phyloP scores from a whole-genome alignment of 2,888 invertebrate genomes.

The Chouioia cunea region DNA sequence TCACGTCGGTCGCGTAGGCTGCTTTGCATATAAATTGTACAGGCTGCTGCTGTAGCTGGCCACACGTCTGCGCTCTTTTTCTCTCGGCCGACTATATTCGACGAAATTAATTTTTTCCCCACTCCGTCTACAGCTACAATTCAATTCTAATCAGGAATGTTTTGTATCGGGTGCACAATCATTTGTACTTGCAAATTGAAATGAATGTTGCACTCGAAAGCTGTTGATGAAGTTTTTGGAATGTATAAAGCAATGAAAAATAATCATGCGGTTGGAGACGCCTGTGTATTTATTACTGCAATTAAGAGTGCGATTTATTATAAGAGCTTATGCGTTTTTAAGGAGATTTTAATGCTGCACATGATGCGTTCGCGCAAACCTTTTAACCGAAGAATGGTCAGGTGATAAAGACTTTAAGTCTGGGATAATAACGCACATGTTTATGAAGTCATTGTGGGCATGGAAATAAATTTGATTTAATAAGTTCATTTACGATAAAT shows the following conservation, averaged over 20 bases:
- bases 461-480: no score
- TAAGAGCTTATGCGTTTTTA: slow-evolving; percentile 26
- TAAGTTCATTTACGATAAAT: no score
- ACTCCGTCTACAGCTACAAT: slow-evolving; percentile 35
- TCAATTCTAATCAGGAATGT: slow-evolving; percentile 40
- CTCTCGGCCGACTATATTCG: slow-evolving; percentile 18
- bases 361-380: slow-evolving; percentile 8
- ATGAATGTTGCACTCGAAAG: slow-evolving; percentile 4
- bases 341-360: slow-evolving; percentile 25
- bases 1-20: slow-evolving; percentile 28
- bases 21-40: slow-evolving; percentile 48
- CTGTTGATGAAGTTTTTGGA: slow-evolving; percentile 8
- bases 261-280: slow-evolving; percentile 33
- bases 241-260: slow-evolving; percentile 50
- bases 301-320: slow-evolving; percentile 67
- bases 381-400: background rate
- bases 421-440: no score
- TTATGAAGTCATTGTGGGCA: no score
- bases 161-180: slow-evolving; percentile 19
- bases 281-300: slow-evolving; percentile 62
- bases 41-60: slow-evolving; percentile 7
- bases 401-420: no score
- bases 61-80: background rate
- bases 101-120: slow-evolving; percentile 41
- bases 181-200: slow-evolving; percentile 36